These are phyloP conservation scores for Chorisops tibialis DNA, from an alignment of 2,888 invertebrate species.

Conservation along the genomic window DNA sequence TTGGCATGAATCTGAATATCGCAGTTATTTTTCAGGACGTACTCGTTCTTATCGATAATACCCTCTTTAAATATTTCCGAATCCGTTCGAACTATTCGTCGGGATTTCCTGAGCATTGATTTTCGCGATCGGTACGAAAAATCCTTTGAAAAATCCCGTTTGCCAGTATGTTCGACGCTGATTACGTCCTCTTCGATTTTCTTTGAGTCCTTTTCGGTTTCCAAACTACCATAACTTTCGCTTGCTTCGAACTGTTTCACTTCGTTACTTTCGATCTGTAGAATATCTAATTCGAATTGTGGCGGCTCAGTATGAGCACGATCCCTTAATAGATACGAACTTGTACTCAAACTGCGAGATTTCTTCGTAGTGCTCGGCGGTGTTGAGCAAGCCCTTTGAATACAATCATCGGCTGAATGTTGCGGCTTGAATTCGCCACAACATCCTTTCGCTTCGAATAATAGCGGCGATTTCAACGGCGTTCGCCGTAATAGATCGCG, in stretches of 20 bases:
- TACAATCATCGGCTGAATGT: constrained; percentile 36
- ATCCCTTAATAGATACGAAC: constrained; percentile 27
- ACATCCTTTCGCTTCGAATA: constrained; percentile 7
- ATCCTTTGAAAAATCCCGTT: constrained; percentile 23
- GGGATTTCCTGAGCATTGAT: constrained; percentile 34
- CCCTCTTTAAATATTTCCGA: constrained; percentile 36
- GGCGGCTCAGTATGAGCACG: neutral
- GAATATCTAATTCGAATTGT: neutral
- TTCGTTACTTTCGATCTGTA: neutral
- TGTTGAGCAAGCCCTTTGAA: constrained; percentile 9
- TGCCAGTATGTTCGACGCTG: constrained; percentile 23
- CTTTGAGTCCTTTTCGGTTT: constrained; percentile 5
- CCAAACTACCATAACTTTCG: neutral
- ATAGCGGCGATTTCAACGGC: neutral
- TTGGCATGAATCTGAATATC: constrained; percentile 33
- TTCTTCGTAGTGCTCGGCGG: constrained; percentile 19
- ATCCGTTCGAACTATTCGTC: constrained; percentile 35
- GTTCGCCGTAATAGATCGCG: constrained; percentile 15
- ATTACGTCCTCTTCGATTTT: constrained; percentile 23
- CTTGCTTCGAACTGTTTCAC: neutral
- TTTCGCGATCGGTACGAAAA: constrained; percentile 27
- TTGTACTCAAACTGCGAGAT: constrained; percentile 33
- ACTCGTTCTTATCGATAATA: constrained; percentile 26
- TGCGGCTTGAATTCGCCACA: constrained; percentile 24
- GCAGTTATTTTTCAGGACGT: constrained; percentile 25